phyloP scores from a whole-genome alignment of 2,113 vertebrate species.

The Hassar affinis region DNA sequence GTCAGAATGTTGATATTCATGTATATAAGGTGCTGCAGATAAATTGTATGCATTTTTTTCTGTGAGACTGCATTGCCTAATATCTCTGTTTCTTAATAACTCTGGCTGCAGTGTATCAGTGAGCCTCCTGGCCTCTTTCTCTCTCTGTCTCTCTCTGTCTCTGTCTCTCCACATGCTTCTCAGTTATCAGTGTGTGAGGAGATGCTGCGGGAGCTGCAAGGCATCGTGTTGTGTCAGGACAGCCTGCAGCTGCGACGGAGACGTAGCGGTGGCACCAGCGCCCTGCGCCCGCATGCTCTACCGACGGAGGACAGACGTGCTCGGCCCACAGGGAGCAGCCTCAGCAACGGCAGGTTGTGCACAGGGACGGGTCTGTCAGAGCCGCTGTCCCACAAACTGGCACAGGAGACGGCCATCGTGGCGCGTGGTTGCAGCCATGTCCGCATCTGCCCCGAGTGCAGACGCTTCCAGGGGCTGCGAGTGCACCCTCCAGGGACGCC shows the following conservation, averaged over 20 bases:
- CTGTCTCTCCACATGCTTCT: conserved; percentile 48
- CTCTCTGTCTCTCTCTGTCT: conserved; percentile 54
- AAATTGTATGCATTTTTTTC: neutral
- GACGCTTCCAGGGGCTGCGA: conserved; percentile 90
- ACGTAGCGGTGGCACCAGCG: conserved; percentile 67
- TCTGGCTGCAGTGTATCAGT: conserved; percentile 63
- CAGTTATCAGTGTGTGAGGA: conserved; percentile 95
- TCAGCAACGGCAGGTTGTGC: conserved; percentile 91
- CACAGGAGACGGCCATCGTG: conserved; percentile 88
- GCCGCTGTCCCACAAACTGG: conserved; percentile 89
- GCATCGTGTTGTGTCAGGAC: conserved; percentile 92
- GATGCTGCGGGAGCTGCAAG: conserved; percentile 91
- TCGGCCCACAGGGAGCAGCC: conserved; percentile 76
- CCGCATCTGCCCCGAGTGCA: conserved; percentile 93
- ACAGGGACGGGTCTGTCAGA: conserved; percentile 82
- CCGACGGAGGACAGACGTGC: conserved; percentile 79
- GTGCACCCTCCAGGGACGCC: conserved; percentile 69
- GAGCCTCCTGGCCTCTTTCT: conserved; percentile 57
- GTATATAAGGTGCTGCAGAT: neutral
- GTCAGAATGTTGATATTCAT: neutral
- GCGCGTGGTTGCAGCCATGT: conserved; percentile 93
- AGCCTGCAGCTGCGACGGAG: conserved; percentile 83
- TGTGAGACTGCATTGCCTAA: neutral
- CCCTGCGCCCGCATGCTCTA: conserved; percentile 74
- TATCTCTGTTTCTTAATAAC: neutral